These are phyloP conservation scores for Muscicapa striata DNA, from an alignment of 2,797 vertebrate genomes.

Conservation along the genomic window DNA sequence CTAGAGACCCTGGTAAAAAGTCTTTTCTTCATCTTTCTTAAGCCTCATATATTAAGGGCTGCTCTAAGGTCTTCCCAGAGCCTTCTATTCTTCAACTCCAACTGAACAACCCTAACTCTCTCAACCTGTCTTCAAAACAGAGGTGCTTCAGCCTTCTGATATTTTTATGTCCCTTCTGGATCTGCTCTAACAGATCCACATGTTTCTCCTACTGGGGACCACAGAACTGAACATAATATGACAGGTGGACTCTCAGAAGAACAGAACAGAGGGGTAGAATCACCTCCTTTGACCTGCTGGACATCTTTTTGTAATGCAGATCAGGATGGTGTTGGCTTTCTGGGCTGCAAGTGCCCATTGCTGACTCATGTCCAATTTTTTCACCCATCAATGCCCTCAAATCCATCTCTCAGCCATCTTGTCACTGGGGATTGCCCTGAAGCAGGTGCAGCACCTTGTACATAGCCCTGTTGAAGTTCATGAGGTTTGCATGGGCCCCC, in stretches of 20 bases:
- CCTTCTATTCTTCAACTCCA: neutral
- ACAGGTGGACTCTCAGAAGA: neutral
- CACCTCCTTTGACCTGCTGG: neutral
- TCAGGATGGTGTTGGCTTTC: neutral
- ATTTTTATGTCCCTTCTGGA: neutral
- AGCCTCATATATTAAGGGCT: neutral
- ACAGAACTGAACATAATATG: neutral
- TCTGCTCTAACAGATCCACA: neutral
- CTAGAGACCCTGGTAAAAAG: neutral
- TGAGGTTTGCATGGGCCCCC: rapidly evolving
- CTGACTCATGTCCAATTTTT: neutral
- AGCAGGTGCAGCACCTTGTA: neutral
- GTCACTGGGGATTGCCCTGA: neutral
- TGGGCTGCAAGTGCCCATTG: neutral
- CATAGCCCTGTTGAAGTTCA: neutral
- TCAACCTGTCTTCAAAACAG: neutral
- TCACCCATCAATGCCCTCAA: neutral
- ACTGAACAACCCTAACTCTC: neutral
- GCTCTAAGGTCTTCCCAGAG: neutral
- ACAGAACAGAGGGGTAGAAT: neutral
- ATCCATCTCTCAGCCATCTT: neutral
- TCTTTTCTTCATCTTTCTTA: neutral
- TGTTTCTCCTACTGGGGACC: neutral
- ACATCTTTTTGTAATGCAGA: too few species aligned
- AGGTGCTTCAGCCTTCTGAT: neutral